Conservation (phyloP, 2,113 vertebrate genomes). For the Spea multiplicata region DNA sequence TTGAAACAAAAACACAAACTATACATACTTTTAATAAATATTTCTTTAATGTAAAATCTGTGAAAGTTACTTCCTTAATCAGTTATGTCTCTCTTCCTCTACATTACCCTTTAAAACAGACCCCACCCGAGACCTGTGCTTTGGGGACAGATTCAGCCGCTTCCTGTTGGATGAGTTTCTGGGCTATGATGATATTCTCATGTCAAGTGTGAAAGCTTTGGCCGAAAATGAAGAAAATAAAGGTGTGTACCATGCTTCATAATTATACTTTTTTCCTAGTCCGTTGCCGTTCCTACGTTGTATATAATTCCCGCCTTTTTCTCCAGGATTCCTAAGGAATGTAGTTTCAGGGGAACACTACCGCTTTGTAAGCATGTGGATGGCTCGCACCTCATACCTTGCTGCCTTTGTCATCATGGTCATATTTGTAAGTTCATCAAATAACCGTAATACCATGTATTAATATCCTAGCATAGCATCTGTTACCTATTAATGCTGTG, state of each 20-base stretch:
- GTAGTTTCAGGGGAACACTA: constrained; percentile 97
- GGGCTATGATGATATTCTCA: constrained; percentile 95
- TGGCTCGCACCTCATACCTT: constrained; percentile 93
- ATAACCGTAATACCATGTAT: no score
- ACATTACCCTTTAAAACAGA: constrained; percentile 61
- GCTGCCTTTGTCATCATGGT: constrained; percentile 98
- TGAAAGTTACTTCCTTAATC: neutral
- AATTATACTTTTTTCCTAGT: neutral
- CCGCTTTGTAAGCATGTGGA: constrained; percentile 99
- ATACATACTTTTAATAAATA: no score
- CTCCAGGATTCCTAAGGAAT: constrained; percentile 89
- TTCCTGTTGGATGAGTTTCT: constrained; percentile 92
- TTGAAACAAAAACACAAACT: no score
- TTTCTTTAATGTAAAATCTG: no score
- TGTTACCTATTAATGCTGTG: no score
- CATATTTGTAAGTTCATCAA: constrained; percentile 84
- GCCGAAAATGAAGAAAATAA: constrained; percentile 97
- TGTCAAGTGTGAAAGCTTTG: constrained; percentile 96
- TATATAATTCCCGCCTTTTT: neutral
- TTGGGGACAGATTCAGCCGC: constrained; percentile 94
- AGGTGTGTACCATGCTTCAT: constrained; percentile 63
- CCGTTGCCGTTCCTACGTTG: neutral
- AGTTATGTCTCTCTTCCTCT: neutral
- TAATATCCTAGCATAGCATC: no score
- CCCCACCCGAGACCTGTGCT: constrained; percentile 91